These are phyloP conservation scores for Ciconia nigra DNA, from an alignment of 2,797 vertebrate species.

Conservation along the genomic window DNA sequence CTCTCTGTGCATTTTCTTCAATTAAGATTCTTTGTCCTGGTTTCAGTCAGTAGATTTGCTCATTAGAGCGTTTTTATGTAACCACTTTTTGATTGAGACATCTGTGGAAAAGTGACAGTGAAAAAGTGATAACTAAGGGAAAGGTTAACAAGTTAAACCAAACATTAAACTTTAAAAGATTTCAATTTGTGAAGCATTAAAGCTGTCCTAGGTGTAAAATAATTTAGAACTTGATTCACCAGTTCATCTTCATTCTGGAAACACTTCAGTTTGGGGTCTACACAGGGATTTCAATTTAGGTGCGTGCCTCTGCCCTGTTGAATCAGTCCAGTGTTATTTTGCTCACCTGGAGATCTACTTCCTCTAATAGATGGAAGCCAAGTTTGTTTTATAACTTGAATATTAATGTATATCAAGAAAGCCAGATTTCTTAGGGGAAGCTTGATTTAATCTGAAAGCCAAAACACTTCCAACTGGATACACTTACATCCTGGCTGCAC, in stretches of 20 bases:
- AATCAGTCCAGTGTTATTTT: background rate
- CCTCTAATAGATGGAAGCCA: background rate
- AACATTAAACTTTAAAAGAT: background rate
- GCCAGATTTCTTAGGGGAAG: background rate
- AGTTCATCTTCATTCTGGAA: background rate
- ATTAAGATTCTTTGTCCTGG: conserved; percentile 19
- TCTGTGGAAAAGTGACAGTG: background rate
- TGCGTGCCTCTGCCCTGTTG: background rate
- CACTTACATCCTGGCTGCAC: background rate
- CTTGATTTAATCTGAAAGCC: background rate
- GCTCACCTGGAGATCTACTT: background rate
- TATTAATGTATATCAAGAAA: background rate
- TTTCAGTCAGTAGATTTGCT: conserved; percentile 9
- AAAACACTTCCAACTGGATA: background rate
- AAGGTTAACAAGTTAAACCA: background rate
- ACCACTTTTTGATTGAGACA: background rate
- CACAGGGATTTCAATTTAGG: background rate
- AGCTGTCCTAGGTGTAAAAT: background rate
- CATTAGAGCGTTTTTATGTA: background rate
- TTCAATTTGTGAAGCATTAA: background rate
- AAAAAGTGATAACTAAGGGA: background rate
- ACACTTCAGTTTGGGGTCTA: background rate
- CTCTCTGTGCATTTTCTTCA: conserved; percentile 18
- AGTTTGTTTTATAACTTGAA: background rate
- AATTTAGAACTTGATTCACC: background rate